Base-by-base conservation (phyloP, 2,888 invertebrate species). In the Tenthredo notha region DNA sequence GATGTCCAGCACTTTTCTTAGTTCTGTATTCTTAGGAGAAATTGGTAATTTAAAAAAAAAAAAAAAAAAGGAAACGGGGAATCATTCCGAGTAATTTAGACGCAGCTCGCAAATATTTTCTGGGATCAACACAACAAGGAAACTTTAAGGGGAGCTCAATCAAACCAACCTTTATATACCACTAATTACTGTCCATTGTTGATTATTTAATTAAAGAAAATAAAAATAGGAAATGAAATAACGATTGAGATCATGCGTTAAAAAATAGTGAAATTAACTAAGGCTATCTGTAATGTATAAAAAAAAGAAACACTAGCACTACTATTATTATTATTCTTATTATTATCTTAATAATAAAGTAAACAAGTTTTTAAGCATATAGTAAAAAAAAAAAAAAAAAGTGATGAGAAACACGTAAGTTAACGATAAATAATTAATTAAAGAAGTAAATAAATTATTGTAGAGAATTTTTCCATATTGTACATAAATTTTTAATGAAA, bases 81-180 rank as follows among this genome's bases (percentile, higher is more conserved):
- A 47, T 80, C 80, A 65, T 61, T 61, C 10, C 43, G 40, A 72
- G 54, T 54, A 54, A 84, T 87, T 78, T 82, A 85, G 87, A 89
- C 90, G 89, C 91, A 91, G 90, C 91, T 91, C 90, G 90, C 89
- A 43, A 54, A 74, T 58, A 75, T 83, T 70, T 89, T 89, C 86
- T 90, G 91, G 91, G 90, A 91, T 90, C 90, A 90, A 90, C 89
- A 88, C 88, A 88, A 89, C 86, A 80, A 85, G 54, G 67, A 80
- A 85, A 85, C 72, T 37, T 72, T 54, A 84, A 83, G 87, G 88
- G 87, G 88, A 89, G 89, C 88, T 89, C 88, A 90, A 89, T 89
- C 89, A 89, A 90, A 90, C 85, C 50, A 83, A 86, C 75, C 84
- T 87, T 86, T 47, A 47, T 47, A 47, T 47, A 88, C 88, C 85